These are phyloP conservation scores for Euzetes globulus DNA, from an alignment of 2,888 invertebrate genomes.

Conservation along the genomic window DNA sequence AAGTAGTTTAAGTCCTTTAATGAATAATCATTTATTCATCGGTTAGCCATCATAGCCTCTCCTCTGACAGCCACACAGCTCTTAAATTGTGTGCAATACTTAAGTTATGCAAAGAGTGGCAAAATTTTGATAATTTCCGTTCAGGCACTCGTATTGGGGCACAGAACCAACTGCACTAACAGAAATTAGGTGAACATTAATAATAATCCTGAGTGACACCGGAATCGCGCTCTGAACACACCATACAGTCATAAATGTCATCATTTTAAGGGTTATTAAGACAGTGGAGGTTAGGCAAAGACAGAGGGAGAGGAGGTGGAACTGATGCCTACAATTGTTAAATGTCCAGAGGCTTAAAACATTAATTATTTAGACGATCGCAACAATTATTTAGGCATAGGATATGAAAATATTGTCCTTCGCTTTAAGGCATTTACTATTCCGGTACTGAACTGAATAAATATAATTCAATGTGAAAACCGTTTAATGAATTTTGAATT, in stretches of 20 bases:
- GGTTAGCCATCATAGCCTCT: constrained; percentile 20
- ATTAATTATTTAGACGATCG: neutral
- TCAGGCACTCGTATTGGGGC: neutral
- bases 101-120: neutral
- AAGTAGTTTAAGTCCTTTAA: neutral
- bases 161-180: neutral
- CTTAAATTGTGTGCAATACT: constrained; percentile 18
- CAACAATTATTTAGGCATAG: too few species aligned
- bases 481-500: too few species aligned
- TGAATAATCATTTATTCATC: constrained; percentile 15
- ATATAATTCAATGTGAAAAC: too few species aligned
- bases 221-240: constrained; percentile 21
- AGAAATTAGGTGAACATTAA: constrained; percentile 30
- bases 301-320: neutral
- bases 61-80: constrained; percentile 18
- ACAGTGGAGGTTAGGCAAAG: neutral
- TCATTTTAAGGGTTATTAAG: neutral
- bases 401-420: constrained; percentile 16
- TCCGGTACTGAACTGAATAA: constrained; percentile 8
- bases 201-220: constrained; percentile 23
- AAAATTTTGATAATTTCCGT: constrained; percentile 21
- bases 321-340: neutral
- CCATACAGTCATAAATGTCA: constrained; percentile 9
- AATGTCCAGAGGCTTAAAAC: constrained; percentile 7
- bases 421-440: neutral